A percentile compares a stretch with the other conserved stretches of the same genome.
These are phyloP conservation scores for Rhogogaster chlorosoma DNA, from an alignment of 2,888 invertebrate genomes.

Conservation along the genomic window DNA sequence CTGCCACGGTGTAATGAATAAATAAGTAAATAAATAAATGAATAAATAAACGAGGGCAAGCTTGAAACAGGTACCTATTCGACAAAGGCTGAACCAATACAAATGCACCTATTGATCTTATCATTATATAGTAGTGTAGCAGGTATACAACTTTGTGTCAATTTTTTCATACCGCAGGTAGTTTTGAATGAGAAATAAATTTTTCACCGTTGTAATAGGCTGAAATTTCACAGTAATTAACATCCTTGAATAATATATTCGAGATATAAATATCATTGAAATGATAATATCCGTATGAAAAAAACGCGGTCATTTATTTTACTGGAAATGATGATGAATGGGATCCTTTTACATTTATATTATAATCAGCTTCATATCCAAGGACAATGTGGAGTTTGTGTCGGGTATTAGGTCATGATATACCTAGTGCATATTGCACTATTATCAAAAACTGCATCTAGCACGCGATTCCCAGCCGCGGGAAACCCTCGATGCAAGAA, in stretches of 20 bases:
- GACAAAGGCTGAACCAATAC: neutral
- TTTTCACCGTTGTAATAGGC: neutral
- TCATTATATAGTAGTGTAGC: neutral
- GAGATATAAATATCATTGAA: too few relatives aligned
- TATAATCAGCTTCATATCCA: neutral
- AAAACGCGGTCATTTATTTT: neutral
- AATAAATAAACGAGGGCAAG: conserved; percentile 12
- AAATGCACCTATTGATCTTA: conserved; percentile 13
- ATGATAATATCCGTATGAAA: too few relatives aligned
- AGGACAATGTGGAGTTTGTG: neutral
- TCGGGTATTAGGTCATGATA: neutral
- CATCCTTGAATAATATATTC: too few relatives aligned
- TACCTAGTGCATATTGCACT: neutral
- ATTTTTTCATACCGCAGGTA: neutral
- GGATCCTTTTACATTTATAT: neutral
- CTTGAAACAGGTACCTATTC: neutral
- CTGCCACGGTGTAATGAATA: neutral
- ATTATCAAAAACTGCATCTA: neutral
- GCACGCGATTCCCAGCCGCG: neutral
- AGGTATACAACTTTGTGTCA: neutral
- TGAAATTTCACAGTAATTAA: neutral
- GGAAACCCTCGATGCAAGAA: neutral
- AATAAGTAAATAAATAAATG: neutral
- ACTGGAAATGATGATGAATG: neutral
- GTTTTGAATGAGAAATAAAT: neutral